Evolutionary conservation across 2,797 vertebrate species (phyloP), one percentile per base, ranked within the genome.

Genomic region (Tiaroga cobitis): DNA sequence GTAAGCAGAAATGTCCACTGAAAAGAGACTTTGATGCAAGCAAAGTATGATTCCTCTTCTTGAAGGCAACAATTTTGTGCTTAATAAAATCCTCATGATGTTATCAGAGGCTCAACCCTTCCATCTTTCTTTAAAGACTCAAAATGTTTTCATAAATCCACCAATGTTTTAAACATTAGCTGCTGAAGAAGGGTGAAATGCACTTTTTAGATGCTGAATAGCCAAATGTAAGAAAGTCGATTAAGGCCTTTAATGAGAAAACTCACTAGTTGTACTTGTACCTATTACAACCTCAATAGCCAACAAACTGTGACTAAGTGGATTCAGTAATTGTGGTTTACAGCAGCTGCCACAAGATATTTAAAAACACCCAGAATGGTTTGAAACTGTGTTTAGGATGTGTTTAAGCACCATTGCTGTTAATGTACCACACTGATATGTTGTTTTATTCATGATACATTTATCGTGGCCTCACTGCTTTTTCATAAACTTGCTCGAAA

Each of bases 301-400:
- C 29, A 75, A 81, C 69, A 69, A 73, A 85, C 67, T 46, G 78
- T 74, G 59, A 86, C 68, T 59, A 63, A 85, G 41, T 68, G 56
- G 39, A 85, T 83, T 39, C 83, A 84, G 68, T 75, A 69, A 80
- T 67, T 61, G 19, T 80, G 85, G 54, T 74, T 83, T 39, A 49
- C 78, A 86, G 77, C 91, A 93, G 93, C 93, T 94, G 93, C 93
- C 92, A 91, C 90, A 89, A 91, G 82, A 90, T 90, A 87, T 91
- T 92, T 92, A 91, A 90, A 92, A 91, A 90, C 91, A 91, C 90
- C 89, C 93, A 92, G 92, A 87, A 85, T 83, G n/a, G 85, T 90
- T 91, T 92, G 87, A 87, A 88, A 83, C 24, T 83, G 84, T 46
- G 29, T 85, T 88, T 78, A 84, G 89, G 89, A 89, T 49, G 89